A percentile compares a stretch with the other conserved stretches of the same genome.
phyloP scores from a whole-genome alignment of 2,797 vertebrate genomes.

The Xenopus petersii region DNA sequence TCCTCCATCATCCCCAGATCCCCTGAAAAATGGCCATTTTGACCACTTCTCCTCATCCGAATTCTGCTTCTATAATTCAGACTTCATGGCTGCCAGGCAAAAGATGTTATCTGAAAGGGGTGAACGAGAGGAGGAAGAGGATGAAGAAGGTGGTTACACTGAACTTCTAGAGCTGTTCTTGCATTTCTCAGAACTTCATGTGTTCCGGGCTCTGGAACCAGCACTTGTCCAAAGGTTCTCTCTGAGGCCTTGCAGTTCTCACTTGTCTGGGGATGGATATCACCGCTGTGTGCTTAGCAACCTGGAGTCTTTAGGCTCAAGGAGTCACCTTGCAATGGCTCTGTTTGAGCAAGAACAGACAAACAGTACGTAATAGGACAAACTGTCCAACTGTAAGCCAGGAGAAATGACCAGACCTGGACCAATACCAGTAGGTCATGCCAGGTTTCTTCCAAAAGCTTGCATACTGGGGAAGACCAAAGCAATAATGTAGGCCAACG shows the following conservation, averaged over 20 bases:
- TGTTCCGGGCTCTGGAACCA: constrained; percentile 92
- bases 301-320: constrained; percentile 87
- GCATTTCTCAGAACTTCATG: constrained; percentile 89
- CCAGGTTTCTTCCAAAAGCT: no score
- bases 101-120: constrained; percentile 84
- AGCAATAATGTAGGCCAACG: no score
- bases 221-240: constrained; percentile 89
- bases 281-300: constrained; percentile 93
- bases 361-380: constrained; percentile 74
- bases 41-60: constrained; percentile 89
- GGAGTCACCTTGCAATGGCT: constrained; percentile 87
- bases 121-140: constrained; percentile 79
- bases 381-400: no score
- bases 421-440: no score
- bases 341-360: constrained; percentile 95
- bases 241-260: constrained; percentile 80
- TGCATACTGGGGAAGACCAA: no score
- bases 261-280: constrained; percentile 91
- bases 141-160: constrained; percentile 87
- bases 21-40: constrained; percentile 81
- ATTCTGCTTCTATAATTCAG: constrained; percentile 96
- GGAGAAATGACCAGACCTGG: no score
- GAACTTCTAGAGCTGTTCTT: constrained; percentile 85
- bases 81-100: constrained; percentile 90
- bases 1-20: constrained; percentile 69